Evolutionary conservation across 2,888 invertebrate species (phyloP), one percentile per base, ranked within the genome.

Genomic region (Tinea semifulvella): DNA sequence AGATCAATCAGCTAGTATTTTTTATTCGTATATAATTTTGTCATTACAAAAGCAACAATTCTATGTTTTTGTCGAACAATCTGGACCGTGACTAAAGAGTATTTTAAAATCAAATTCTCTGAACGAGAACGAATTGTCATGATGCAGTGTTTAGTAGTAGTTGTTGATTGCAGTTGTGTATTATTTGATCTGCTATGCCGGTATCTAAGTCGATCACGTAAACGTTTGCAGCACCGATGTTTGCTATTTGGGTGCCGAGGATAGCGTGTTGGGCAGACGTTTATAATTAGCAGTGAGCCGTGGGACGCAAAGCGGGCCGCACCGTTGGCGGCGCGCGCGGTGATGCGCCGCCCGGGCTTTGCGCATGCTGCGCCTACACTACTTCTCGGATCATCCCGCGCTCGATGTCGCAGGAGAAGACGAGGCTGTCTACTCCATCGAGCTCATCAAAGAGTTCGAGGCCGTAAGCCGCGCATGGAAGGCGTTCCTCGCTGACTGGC

Each of bases 361-460:
- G 83, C 74, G 79, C 74, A 90, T 91, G 90, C 87, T 92, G 85
- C 89, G 89, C 70, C 82, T 92, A 82, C 90, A 92, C 70, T 91
- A 89, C 71, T 92, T 88, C 74, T 92, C 92, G 65, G 90, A 91
- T 84, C 85, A 88, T 77, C 88, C 88, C 69, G 83, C 87, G 68
- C 82, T 90, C 84, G 67, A 84, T 85, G 71, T 76, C 75, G 71
- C 82, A 79, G 56, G 69, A 65, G 79, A 83, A 60, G 80, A 84
- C 59, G 79, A 80, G 53, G 75, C 84, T 53, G 89, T 90, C 59
- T 91, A 92, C 77, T 87, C 90, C 53, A 81, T 89, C 69, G 92
- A 91, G 68, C 88, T 91, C 69, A 93, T 92, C 79, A 92, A 92
- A 82, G 93, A 93, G 77, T 93, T 93, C 73, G 92, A 92, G 63